phyloP scores from a whole-genome alignment of 2,888 invertebrate genomes.

The Antitype chi region DNA sequence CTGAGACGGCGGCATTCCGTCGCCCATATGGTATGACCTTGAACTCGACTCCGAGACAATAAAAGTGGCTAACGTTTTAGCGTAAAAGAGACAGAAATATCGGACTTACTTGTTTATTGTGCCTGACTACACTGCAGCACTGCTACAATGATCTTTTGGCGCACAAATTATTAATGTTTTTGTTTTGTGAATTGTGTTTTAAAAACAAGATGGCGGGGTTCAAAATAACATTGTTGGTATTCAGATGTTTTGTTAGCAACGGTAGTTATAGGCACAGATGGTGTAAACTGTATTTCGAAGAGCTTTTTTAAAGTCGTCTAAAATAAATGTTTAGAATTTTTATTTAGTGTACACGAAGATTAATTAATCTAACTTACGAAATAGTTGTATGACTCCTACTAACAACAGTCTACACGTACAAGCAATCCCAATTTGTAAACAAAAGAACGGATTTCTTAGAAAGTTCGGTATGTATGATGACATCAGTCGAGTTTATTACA shows the following conservation, averaged over 20 bases:
- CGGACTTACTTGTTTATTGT: not conserved
- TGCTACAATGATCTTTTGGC: not conserved
- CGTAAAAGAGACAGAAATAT: slow-evolving; percentile 5
- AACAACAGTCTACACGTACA: no score
- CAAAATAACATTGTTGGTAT: not conserved
- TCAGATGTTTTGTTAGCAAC: not conserved
- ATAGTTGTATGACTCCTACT: no score
- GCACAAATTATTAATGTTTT: not conserved
- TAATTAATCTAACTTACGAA: no score
- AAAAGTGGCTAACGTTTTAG: not conserved
- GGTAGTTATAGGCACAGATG: not conserved
- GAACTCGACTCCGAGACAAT: not conserved
- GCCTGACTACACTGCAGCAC: not conserved
- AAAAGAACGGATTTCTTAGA: no score
- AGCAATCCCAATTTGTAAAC: no score
- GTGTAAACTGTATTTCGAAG: no score
- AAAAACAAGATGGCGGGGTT: not conserved
- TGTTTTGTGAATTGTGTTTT: not conserved
- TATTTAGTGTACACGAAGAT: no score
- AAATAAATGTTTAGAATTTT: no score
- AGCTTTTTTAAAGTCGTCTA: no score
- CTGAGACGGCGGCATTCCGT: not conserved
- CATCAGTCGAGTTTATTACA: no score
- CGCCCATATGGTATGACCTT: not conserved
- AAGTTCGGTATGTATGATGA: no score